A percentile compares a stretch with the other conserved stretches of the same genome.
Conservation (phyloP, 2,888 invertebrate species). For the Masnerella sp. region DNA sequence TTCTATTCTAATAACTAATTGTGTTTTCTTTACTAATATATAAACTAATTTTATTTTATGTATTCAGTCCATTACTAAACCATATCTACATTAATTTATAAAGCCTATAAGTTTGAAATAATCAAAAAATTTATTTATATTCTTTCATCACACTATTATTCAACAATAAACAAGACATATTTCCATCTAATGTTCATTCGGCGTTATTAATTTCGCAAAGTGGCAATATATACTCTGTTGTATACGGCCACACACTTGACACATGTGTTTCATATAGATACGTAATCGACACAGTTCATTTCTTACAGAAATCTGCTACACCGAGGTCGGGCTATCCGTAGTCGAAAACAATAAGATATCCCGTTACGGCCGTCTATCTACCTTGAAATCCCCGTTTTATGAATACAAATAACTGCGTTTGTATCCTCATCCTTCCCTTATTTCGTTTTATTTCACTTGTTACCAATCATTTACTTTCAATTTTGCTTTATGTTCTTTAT, state of each 20-base stretch:
- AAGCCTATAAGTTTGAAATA: no score
- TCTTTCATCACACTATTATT: no score
- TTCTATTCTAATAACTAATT: no score
- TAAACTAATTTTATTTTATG: no score
- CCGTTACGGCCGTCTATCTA: slow-evolving; percentile 58
- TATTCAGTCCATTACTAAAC: no score
- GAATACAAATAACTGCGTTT: slow-evolving; percentile 45
- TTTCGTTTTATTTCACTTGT: slow-evolving; percentile 5
- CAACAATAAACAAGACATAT: no score
- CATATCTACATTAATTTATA: no score
- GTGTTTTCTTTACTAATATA: no score
- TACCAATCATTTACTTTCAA: not conserved
- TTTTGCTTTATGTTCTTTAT: no score
- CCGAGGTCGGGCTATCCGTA: slow-evolving; percentile 72
- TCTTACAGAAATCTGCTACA: slow-evolving; percentile 67
- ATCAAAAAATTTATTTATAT: no score
- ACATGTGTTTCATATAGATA: slow-evolving; percentile 16
- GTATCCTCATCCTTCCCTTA: slow-evolving; percentile 58
- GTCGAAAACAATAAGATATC: slow-evolving; percentile 68
- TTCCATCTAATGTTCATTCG: no score
- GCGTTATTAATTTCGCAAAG: slow-evolving; percentile 7
- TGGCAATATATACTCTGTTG: not conserved
- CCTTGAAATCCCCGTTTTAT: slow-evolving; percentile 61
- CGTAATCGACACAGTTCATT: slow-evolving; percentile 50
- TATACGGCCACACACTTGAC: slow-evolving; percentile 1